These are phyloP conservation scores for Bufotes viridis DNA, from an alignment of 2,797 vertebrate genomes.

Conservation along the genomic window DNA sequence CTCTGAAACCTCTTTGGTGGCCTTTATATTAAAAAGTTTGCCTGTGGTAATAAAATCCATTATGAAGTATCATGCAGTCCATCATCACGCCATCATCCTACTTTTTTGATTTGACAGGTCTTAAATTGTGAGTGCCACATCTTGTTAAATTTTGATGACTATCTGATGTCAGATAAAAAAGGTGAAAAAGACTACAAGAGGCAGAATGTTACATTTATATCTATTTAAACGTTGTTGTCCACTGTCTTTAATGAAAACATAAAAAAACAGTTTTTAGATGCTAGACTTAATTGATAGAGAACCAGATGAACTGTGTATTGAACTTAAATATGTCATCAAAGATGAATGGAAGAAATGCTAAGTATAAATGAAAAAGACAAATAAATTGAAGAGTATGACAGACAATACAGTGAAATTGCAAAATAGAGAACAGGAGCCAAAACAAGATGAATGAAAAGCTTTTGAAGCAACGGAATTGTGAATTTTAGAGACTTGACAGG, in stretches of 20 bases:
- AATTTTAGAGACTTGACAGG: conserved; percentile 11
- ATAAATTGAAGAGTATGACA: conserved; percentile 23
- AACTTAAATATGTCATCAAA: conserved; percentile 33
- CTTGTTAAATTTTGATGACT: conserved; percentile 4
- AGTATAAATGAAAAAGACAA: conserved; percentile 23
- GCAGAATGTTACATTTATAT: conserved; percentile 23
- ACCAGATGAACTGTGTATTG: conserved; percentile 23
- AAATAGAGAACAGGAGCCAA: conserved; percentile 1
- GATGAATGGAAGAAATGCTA: conserved; percentile 19
- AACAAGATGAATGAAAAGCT: conserved; percentile 4
- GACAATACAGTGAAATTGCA: conserved; percentile 11
- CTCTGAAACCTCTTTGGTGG: not conserved
- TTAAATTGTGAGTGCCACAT: conserved; percentile 1
- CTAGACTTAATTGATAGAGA: conserved; percentile 26
- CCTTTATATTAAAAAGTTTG: not conserved
- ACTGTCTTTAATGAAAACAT: conserved; percentile 13
- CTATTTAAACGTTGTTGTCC: conserved; percentile 1
- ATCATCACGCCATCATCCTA: not conserved
- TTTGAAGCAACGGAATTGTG: not conserved
- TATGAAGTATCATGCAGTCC: not conserved
- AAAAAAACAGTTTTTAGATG: not conserved
- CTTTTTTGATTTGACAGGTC: conserved; percentile 8
- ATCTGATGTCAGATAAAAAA: conserved; percentile 19
- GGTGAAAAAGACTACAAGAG: not conserved
- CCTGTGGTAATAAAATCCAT: not conserved